A percentile compares a stretch with the other conserved stretches of the same genome.
These are phyloP conservation scores for Craseonycteris thonglongyai DNA, from an alignment of 2,113 vertebrate genomes.

Conservation along the genomic window DNA sequence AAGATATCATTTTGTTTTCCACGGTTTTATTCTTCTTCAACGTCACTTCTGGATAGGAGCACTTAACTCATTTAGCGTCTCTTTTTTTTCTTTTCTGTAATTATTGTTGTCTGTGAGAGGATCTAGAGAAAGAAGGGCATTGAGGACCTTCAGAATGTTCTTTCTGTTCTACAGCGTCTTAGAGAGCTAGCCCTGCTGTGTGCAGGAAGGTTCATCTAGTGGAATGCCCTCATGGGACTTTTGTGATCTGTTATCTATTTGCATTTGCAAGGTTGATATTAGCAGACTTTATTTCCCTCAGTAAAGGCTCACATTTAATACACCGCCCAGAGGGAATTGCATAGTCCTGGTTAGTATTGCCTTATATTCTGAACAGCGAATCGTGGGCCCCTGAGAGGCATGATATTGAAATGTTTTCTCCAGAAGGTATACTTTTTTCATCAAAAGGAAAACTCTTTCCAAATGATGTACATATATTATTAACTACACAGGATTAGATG, in stretches of 20 bases:
- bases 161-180: background rate
- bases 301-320: constrained; percentile 14
- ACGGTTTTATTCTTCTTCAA: background rate
- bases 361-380: background rate
- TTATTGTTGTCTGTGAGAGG: background rate
- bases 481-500: no score
- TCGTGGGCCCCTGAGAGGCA: background rate
- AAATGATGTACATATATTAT: background rate
- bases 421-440: background rate
- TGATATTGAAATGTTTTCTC: background rate
- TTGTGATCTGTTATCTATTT: background rate
- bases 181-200: background rate
- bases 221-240: background rate
- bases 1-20: background rate
- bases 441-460: constrained; percentile 8
- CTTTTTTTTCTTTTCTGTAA: background rate
- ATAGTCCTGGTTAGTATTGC: background rate
- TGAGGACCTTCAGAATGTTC: background rate
- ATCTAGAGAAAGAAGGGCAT: background rate
- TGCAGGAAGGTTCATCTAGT: background rate
- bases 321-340: background rate
- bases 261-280: background rate
- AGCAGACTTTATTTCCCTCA: background rate
- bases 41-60: background rate
- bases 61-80: background rate